phyloP scores from a whole-genome alignment of 2,113 vertebrate genomes.

The Pongo abelii region DNA sequence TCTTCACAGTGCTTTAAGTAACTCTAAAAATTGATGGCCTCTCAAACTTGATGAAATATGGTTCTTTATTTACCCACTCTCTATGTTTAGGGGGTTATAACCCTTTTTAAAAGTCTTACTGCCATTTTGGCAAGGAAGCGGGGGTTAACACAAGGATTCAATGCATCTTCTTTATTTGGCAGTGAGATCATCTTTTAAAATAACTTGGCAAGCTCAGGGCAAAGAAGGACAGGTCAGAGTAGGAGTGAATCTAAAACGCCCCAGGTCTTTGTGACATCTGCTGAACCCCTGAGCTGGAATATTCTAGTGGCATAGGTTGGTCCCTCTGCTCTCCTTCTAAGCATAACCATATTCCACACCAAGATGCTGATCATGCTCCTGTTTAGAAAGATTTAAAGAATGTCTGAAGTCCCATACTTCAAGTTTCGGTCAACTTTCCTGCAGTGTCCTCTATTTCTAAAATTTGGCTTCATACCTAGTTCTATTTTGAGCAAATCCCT shows the following conservation, averaged over 20 bases:
- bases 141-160: background rate
- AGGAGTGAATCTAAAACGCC: background rate
- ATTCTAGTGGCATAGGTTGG: too few species aligned
- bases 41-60: background rate
- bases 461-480: background rate
- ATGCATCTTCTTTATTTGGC: background rate
- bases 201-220: background rate
- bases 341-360: background rate
- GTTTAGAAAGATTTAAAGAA: background rate
- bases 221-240: background rate
- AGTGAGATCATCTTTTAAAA: background rate
- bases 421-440: background rate
- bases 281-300: background rate
- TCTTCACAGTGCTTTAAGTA: background rate
- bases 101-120: background rate
- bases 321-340: background rate
- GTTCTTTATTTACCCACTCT: background rate
- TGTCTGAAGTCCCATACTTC: background rate
- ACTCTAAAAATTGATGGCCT: background rate
- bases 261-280: background rate
- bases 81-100: background rate
- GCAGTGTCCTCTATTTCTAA: background rate
- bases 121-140: background rate
- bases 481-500: conserved; percentile 14
- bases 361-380: background rate